Evolutionary conservation across 2,888 invertebrate genomes (phyloP), one percentile per base, ranked within the genome.

Genomic region (Eilema sororculum): DNA sequence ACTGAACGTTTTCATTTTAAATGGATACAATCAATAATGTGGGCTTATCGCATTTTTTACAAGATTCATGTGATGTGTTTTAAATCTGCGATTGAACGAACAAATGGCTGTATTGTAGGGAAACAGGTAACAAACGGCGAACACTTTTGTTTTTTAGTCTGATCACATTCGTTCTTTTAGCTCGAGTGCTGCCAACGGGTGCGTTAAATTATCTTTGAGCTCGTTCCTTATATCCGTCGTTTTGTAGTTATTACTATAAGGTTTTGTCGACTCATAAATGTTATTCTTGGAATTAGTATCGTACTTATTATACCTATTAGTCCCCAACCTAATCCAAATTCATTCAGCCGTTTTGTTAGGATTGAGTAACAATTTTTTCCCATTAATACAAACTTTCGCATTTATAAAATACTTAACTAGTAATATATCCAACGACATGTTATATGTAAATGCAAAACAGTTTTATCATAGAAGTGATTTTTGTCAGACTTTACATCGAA

Each of bases 21-120:
- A 92, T 90, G 87, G 90, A 81, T 81, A 91, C 91, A 91, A 93
- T 93, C 93, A 92, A 93, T 93, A 93, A 90, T 86, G 87, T 82
- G 77, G 86, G 91, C 89, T 92, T 92, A 91, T 91, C 90, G 90
- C 90, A 87, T 93, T 91, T 86, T 91, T 92, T 76, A 90, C 87
- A 89, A 91, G 91, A 92, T 90, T 86, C 89, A 92, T 89, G 86
- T 84, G 84, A 89, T 89, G 89, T 89, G 89, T 92, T 92, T 92
- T 90, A 91, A 93, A 93, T 92, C 90, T 90, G 89, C 89, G 84
- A 83, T 81, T 84, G 85, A 86, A 86, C 87, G 85, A 87, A 91
- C 89, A 91, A 91, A 91, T 91, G 84, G 87, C 83, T 81, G 86
- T 88, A 87, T 91, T 90, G 89, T 79, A 79, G 85, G 81, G 79